Conservation (phyloP, 64 coral and sea anemone genomes). For the Stylophora pistillata region DNA sequence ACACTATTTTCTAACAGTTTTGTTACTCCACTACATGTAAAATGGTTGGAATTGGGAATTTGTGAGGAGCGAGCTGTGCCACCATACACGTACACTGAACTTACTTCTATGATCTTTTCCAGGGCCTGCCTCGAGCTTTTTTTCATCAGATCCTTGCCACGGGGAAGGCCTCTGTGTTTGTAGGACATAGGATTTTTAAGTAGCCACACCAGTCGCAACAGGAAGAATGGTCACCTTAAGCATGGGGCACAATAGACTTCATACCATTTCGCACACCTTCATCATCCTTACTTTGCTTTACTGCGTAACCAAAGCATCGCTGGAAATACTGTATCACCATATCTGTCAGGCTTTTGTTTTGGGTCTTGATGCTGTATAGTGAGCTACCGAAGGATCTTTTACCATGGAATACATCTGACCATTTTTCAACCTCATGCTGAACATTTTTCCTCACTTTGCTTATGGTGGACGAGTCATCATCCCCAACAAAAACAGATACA, state of each 20-base stretch:
- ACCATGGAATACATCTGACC: no score
- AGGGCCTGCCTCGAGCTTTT: background rate
- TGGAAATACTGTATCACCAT: no score
- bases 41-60: constrained; percentile 18
- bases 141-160: background rate
- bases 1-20: constrained; percentile 23
- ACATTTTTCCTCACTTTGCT: no score
- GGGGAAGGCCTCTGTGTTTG: background rate
- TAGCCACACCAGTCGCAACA: background rate
- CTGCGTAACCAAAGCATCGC: background rate
- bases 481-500: no score
- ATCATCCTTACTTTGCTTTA: constrained; percentile 26
- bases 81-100: background rate
- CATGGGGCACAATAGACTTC: constrained; percentile 27
- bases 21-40: background rate
- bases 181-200: background rate
- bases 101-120: constrained; percentile 23
- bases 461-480: no score
- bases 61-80: background rate
- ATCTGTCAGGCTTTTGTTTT: no score
- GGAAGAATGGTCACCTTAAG: background rate
- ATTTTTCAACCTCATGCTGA: no score
- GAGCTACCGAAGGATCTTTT: no score
- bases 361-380: no score
- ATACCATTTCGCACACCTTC: constrained; percentile 3